Conservation (phyloP, 2,888 invertebrate species). For the Caenorhabditis doughertyi region DNA sequence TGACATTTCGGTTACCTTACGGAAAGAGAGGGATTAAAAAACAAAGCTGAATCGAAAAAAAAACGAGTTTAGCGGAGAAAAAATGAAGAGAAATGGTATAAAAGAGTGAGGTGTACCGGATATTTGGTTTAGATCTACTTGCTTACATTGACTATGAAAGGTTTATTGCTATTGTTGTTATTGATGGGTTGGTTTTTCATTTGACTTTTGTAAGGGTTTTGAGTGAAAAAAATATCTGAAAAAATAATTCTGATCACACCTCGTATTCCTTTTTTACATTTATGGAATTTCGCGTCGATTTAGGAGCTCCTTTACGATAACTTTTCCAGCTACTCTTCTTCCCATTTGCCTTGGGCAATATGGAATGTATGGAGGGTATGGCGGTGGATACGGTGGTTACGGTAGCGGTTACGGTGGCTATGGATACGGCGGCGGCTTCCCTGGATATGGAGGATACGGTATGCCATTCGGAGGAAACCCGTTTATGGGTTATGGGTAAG, state of each 20-base stretch:
- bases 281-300: too few relatives aligned
- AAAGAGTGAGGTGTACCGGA: slow-evolving; percentile 19
- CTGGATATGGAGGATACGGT: slow-evolving; percentile 19
- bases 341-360: slow-evolving; percentile 19
- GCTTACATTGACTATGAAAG: background rate
- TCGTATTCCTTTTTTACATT: too few relatives aligned
- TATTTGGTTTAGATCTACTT: slow-evolving; percentile 27
- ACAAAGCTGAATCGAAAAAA: slow-evolving; percentile 45
- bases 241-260: too few relatives aligned
- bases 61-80: slow-evolving; percentile 36
- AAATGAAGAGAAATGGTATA: slow-evolving; percentile 22
- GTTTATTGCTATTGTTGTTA: background rate
- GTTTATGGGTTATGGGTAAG: slow-evolving; percentile 49
- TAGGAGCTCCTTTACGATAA: background rate
- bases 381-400: slow-evolving; percentile 29
- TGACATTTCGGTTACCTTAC: slow-evolving; percentile 16
- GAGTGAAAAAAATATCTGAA: too few relatives aligned
- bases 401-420: slow-evolving; percentile 30
- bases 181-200: slow-evolving; percentile 13
- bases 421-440: slow-evolving; percentile 28
- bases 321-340: background rate
- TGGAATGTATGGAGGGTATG: slow-evolving; percentile 35
- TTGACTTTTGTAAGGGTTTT: too few relatives aligned
- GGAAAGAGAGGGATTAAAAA: slow-evolving; percentile 47
- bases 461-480: slow-evolving; percentile 24